Base-by-base conservation (phyloP, 2,797 vertebrate genomes). In the Caiman crocodilus region DNA sequence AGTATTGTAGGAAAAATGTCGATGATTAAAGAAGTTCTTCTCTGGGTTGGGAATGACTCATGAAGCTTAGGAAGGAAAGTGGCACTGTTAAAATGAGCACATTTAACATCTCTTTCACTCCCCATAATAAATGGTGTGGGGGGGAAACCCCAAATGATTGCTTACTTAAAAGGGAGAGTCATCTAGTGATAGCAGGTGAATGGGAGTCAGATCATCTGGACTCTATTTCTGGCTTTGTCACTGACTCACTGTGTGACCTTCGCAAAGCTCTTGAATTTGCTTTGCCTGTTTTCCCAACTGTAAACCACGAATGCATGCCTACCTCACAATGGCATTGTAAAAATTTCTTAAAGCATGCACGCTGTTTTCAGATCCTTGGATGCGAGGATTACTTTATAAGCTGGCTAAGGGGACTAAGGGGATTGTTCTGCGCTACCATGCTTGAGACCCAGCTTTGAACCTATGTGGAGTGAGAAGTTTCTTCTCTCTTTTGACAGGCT, bases 401-500 rank as follows among this genome's bases (percentile, higher is more conserved):
- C 58, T 32, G 76, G 89, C 60, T 92, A 42, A 50, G 61, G 69
- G 58, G 80, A 55, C 56, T 73, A 74, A 65, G 5, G 90, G 56
- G 74, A 81, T 17, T 88, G 30, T 58, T 90, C 21, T 83, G 60
- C 81, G 65, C 60, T 79, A 5, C 69, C 1, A 1, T 2, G 80
- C n/a, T 59, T 1, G 5, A 85, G 57, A 75, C 65, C 10, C 65
- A 69, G 65, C 9, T 69, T 69, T 69, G 65, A 69, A 20, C 59
- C 65, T 83, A 18, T 0, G 0, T 55, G 59, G 55, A 26, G 5
- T 57, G 30, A 56, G 61, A 63, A 79, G 65, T 81, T 94, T 90
- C 83, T 65, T n/a, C 89, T 92, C 59, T 77, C 92, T 92, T 90
- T 75, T 78, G 85, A 71, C 79, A 92, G 61, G 23, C 90, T 93